Evolutionary conservation across 1,140 invertebrate species (phyloP).

Genomic region (Drosophila aff.): DNA sequence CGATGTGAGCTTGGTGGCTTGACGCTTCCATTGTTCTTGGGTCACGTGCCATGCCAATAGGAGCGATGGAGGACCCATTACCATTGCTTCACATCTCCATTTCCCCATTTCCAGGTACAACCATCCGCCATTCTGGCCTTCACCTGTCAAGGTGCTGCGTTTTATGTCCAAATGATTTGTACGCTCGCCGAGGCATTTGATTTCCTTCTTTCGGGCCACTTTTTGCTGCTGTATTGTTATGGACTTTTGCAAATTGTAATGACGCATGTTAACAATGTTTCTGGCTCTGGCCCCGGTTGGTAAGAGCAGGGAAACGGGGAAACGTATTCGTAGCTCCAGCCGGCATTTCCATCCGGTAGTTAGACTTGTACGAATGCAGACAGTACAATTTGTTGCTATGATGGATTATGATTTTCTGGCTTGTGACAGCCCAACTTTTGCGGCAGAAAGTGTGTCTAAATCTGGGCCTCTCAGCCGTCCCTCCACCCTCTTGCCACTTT

Average conservation of each 20-base stretch:
- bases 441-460: constrained; percentile 19
- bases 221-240: constrained; percentile 53
- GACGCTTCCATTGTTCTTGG: constrained; percentile 40
- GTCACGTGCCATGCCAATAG: constrained; percentile 62
- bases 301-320: not conserved
- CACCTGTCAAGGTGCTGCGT: constrained; percentile 77
- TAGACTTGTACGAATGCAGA: constrained; percentile 42
- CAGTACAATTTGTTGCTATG: constrained; percentile 71
- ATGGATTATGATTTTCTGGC: constrained; percentile 77
- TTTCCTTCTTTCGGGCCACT: constrained; percentile 49
- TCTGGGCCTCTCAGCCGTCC: constrained; percentile 3
- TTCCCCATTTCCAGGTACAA: not conserved
- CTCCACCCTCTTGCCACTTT: constrained; percentile 28
- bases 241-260: constrained; percentile 83
- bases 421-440: constrained; percentile 68
- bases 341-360: constrained; percentile 28
- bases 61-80: constrained; percentile 31
- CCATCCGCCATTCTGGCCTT: constrained; percentile 9
- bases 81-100: constrained; percentile 12
- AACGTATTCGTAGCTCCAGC: constrained; percentile 9
- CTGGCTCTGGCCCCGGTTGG: constrained; percentile 6
- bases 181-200: constrained; percentile 70
- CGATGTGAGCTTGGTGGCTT: not conserved
- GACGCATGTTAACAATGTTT: constrained; percentile 84
- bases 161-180: constrained; percentile 82